Percentiles rank a stretch among this genome's conserved stretches.
Evolutionary conservation across 2,113 vertebrate genomes (phyloP).

Genomic region (Todiramphus saurophagus): DNA sequence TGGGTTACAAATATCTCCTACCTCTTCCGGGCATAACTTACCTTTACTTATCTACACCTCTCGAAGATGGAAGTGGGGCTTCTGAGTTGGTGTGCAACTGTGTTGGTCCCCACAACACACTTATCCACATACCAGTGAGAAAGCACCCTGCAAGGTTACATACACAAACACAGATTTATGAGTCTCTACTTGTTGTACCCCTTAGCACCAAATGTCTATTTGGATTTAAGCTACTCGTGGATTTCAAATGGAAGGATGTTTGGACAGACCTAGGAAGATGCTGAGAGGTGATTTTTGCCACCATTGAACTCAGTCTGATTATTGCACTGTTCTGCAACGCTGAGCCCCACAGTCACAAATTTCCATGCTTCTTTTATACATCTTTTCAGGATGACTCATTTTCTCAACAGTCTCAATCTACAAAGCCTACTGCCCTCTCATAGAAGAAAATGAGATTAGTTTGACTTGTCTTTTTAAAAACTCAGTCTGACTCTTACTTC

Average conservation of each 20-base stretch:
- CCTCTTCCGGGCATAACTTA: neutral
- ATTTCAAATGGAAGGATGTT: neutral
- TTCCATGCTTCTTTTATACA: neutral
- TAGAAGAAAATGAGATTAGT: neutral
- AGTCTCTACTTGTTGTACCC: neutral
- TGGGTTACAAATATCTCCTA: neutral
- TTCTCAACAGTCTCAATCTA: neutral
- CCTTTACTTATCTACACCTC: neutral
- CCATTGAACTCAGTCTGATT: neutral
- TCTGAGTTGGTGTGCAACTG: neutral
- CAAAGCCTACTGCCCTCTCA: neutral
- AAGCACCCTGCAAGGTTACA: rapidly evolving
- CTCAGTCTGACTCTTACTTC: neutral
- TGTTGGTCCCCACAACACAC: neutral
- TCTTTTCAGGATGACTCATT: neutral
- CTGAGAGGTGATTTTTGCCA: neutral
- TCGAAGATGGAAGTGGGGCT: neutral
- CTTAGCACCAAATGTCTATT: rapidly evolving
- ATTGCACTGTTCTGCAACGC: rapidly evolving
- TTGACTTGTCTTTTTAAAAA: neutral
- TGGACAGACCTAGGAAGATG: neutral
- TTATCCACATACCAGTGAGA: neutral
- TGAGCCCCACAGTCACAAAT: neutral
- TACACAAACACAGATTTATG: neutral
- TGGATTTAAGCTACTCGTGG: neutral